Percentiles rank a stretch among this genome's conserved stretches.
phyloP scores from a whole-genome alignment of 2,888 invertebrate species.

The Apodemia zela region DNA sequence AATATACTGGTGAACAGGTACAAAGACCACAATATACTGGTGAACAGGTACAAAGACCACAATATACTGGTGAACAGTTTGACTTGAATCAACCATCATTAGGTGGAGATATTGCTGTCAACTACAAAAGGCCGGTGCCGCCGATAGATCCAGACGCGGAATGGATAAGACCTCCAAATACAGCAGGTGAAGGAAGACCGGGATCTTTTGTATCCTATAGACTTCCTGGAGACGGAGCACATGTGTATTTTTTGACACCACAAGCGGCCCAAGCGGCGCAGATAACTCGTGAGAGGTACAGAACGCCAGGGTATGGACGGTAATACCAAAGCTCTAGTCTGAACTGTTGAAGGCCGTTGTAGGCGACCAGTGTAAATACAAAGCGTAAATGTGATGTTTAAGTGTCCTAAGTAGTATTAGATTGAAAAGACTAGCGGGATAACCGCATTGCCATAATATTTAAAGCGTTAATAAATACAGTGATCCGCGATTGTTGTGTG shows the following conservation, averaged over 20 bases:
- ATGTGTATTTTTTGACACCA: slow-evolving; percentile 89
- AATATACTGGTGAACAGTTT: slow-evolving; percentile 62
- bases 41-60: slow-evolving; percentile 41
- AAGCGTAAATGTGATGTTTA: slow-evolving; percentile 80
- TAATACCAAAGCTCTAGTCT: slow-evolving; percentile 78
- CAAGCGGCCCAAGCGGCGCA: slow-evolving; percentile 61
- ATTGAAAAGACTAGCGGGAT: slow-evolving; percentile 64
- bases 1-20: slow-evolving; percentile 56
- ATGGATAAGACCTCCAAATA: slow-evolving; percentile 75
- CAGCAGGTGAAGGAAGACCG: slow-evolving; percentile 50
- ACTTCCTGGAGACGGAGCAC: slow-evolving; percentile 87
- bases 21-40: slow-evolving; percentile 58
- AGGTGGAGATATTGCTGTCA: slow-evolving; percentile 75
- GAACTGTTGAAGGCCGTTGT: slow-evolving; percentile 52
- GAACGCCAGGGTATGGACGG: slow-evolving; percentile 67
- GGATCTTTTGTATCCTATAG: slow-evolving; percentile 85
- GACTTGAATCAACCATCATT: slow-evolving; percentile 64
- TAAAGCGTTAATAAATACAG: slow-evolving; percentile 46
- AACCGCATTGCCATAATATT: slow-evolving; percentile 76
- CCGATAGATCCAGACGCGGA: slow-evolving; percentile 81
- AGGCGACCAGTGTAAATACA: slow-evolving; percentile 66
- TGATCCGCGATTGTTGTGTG: slow-evolving; percentile 49
- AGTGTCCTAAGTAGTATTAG: slow-evolving; percentile 78
- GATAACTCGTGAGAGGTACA: slow-evolving; percentile 46
- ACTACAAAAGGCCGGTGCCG: slow-evolving; percentile 80